A percentile compares a stretch with the other conserved stretches of the same genome.
Evolutionary conservation across 1,140 invertebrate species (phyloP).

Genomic region (Drosophila saltans): DNA sequence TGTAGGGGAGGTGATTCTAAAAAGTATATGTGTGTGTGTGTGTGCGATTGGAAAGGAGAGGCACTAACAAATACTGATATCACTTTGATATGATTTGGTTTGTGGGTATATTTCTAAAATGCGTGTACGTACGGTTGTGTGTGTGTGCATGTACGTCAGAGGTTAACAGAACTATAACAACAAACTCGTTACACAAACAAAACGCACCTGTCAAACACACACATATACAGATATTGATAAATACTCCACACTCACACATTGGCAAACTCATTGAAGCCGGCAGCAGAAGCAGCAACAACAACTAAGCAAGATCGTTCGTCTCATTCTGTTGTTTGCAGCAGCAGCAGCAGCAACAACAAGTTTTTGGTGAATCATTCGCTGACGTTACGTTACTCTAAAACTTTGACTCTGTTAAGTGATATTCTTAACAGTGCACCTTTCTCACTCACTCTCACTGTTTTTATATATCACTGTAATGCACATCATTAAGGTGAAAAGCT

Average conservation of each 20-base stretch:
- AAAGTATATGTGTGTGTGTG: slow-evolving; percentile 11
- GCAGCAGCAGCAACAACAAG: slow-evolving; percentile 25
- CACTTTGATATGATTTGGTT: slow-evolving; percentile 54
- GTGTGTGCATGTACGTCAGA: slow-evolving; percentile 59
- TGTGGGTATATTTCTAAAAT: neutral
- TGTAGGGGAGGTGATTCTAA: slow-evolving; percentile 38
- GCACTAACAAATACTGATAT: slow-evolving; percentile 3
- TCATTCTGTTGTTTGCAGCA: slow-evolving; percentile 21
- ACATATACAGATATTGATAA: neutral
- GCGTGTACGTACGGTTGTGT: slow-evolving; percentile 4
- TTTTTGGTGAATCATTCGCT: neutral
- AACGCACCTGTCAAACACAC: slow-evolving; percentile 72
- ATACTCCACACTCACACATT: neutral
- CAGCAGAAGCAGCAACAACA: slow-evolving; percentile 23
- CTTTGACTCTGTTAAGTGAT: neutral
- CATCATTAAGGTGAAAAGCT: too few species aligned
- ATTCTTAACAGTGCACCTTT: neutral
- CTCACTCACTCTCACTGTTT: neutral
- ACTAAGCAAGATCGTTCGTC: slow-evolving; percentile 27
- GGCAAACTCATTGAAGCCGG: slow-evolving; percentile 33
- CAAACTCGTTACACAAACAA: slow-evolving; percentile 67
- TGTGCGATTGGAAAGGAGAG: slow-evolving; percentile 23
- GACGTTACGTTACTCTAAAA: neutral
- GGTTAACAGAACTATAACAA: slow-evolving; percentile 49
- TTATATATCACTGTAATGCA: neutral